Evolutionary conservation across 2,888 invertebrate genomes (phyloP), one percentile per base, ranked within the genome.

Genomic region (Chymomyza procnemis): DNA sequence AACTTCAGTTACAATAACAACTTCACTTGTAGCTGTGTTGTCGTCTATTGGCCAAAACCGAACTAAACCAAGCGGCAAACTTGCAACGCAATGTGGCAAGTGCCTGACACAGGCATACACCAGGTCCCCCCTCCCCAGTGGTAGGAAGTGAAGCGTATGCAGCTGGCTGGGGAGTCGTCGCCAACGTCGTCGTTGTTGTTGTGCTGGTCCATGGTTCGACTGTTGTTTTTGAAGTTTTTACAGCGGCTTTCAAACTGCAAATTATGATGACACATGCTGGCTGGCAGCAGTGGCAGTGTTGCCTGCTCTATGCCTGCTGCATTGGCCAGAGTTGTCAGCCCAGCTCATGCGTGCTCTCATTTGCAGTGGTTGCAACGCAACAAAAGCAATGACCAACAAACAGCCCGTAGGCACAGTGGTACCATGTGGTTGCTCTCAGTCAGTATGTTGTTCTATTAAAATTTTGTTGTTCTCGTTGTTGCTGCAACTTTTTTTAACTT

Each of bases 1-100:
- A 22, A 22, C 56, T 14, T n/a, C 22, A 56, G 14, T 34, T 30
- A 56, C n/a, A 56, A 56, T 8, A 56, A 56, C 56, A 56, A 30
- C 56, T n/a, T 26, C 56, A 56, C 56, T 56, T 56, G 56, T 56
- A 56, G 56, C 56, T 30, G 34, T 8, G 26, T 26, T 4, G 22
- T 22, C 26, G 26, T 30, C 26, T 56, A 26, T 14, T 54, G 56
- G 30, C 56, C 26, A 56, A 56, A 26, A 56, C 21, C 54, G 22
- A 54, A 22, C 54, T 21, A 54, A 54, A 21, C 54, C 54, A 21
- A 22, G 19, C 54, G 19, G 22, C 21, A 21, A 50, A 16, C 50
- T 16, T 50, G 50, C 50, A 50, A 16, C 50, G 50, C 16, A 50
- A 14, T 16, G 50, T n/a, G 19, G 19, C 50, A n/a, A 50, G 50